Evolutionary conservation across 2,113 vertebrate genomes (phyloP), one percentile per base, ranked within the genome.

Genomic region (Tragelaphus scriptus): DNA sequence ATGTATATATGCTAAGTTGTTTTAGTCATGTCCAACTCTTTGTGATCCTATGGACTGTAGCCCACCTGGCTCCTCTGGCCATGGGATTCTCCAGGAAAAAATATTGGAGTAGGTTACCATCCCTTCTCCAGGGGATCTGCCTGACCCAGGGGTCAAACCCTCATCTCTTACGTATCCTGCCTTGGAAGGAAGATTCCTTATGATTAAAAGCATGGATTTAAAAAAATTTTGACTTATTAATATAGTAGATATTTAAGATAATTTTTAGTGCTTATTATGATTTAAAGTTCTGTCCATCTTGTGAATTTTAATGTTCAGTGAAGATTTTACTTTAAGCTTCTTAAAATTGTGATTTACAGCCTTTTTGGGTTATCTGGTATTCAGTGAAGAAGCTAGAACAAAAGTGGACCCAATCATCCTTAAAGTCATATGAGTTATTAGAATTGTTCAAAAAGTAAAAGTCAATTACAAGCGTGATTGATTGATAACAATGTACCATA

Each of bases 371-470:
- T 95, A 59, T 65, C 51, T 47, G n/a, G 5, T 71, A 97, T 96
- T 93, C 94, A 94, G 1, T 91, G 44, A 90, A 88, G n/a, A 81
- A 94, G n/a, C 14, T 91, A 97, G 61, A 90, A 95, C 59, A 94
- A 91, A 95, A 94, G 16, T 86, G 19, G 2, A 25, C 17, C 51
- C 47, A 82, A 36, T 96, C 84, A 82, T 96, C 88, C 58, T 95
- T 81, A 79, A 97, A 97, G 59, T 95, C 47, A 84, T 56, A 58
- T 56, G 30, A 80, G 28, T 40, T 58, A 44, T 90, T 95, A 95
- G 85, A 95, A 85, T 63, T 92, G 59, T 88, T 96, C 92, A 71
- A 96, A 97, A 96, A 90, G 77, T 49, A 56, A 91, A 97, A 92
- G 71, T 91, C 88, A 96, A 81, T 97, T 98, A 84, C 11, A 75